These are phyloP conservation scores for Lasioglossum villosulum DNA, from an alignment of 2,888 invertebrate genomes.

Conservation along the genomic window DNA sequence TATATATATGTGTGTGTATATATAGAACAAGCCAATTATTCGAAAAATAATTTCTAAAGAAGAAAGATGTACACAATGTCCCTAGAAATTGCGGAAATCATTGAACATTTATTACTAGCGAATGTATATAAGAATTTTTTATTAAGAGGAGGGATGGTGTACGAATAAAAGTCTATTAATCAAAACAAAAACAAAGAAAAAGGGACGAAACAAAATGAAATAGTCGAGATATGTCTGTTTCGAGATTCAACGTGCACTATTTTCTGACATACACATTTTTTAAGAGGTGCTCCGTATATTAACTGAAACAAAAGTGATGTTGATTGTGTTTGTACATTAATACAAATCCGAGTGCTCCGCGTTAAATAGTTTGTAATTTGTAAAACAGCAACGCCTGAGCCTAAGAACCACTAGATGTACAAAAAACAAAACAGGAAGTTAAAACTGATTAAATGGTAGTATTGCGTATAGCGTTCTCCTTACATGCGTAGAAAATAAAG, in stretches of 20 bases:
- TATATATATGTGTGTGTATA: background rate
- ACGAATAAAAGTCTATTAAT: slow-evolving; percentile 44
- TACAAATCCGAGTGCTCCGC: slow-evolving; percentile 13
- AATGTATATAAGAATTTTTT: slow-evolving; percentile 52
- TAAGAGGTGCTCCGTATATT: slow-evolving; percentile 31
- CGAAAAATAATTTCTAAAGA: slow-evolving; percentile 22
- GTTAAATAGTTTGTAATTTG: slow-evolving; percentile 35
- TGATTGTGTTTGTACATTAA: background rate
- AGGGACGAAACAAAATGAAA: background rate
- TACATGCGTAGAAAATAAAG: slow-evolving; percentile 61
- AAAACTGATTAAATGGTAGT: slow-evolving; percentile 38
- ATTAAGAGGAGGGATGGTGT: slow-evolving; percentile 27
- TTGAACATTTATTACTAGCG: slow-evolving; percentile 38
- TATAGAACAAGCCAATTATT: background rate
- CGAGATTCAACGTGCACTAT: slow-evolving; percentile 35
- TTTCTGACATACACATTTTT: slow-evolving; percentile 37
- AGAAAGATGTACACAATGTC: slow-evolving; percentile 7
- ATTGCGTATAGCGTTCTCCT: slow-evolving; percentile 58
- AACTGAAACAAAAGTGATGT: slow-evolving; percentile 26
- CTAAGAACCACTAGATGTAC: slow-evolving; percentile 49
- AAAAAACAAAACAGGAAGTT: slow-evolving; percentile 32
- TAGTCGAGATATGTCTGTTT: slow-evolving; percentile 16
- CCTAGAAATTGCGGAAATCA: background rate
- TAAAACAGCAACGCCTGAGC: slow-evolving; percentile 18
- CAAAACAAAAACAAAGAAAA: background rate